Evolutionary conservation across 2,888 invertebrate genomes (phyloP).

Genomic region (Amblyjoppa proteus): DNA sequence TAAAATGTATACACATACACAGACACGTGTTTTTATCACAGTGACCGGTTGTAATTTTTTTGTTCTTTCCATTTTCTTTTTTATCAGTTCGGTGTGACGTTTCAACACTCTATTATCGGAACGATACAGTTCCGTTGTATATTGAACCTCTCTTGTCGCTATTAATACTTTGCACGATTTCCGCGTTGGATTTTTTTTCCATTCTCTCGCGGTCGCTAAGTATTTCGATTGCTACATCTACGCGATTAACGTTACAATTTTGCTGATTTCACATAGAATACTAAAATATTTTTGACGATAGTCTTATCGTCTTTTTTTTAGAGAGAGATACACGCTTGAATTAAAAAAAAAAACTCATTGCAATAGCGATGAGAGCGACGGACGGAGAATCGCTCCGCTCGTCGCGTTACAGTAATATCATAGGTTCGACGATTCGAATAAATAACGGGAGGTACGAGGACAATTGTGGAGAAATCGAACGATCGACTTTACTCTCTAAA

Average conservation of each 20-base stretch:
- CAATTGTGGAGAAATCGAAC: not conserved
- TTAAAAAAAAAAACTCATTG: not conserved
- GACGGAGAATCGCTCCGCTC: not conserved
- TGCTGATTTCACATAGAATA: not conserved
- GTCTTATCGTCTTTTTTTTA: not conserved
- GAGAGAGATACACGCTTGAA: not conserved
- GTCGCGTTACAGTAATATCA: not conserved
- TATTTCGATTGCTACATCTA: not conserved
- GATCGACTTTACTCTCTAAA: not conserved
- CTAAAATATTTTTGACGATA: slow-evolving; percentile 30
- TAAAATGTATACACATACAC: slow-evolving; percentile 67
- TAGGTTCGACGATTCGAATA: slow-evolving; percentile 26
- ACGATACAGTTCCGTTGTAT: not conserved
- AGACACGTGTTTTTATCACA: slow-evolving; percentile 72
- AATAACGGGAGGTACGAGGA: slow-evolving; percentile 18
- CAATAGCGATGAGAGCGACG: not conserved
- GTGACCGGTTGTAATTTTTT: slow-evolving; percentile 51
- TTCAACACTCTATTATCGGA: slow-evolving; percentile 24
- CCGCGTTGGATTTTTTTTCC: not conserved
- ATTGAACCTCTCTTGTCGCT: slow-evolving; percentile 3
- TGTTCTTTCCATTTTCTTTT: not conserved
- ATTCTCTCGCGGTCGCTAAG: slow-evolving; percentile 16
- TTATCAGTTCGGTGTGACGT: slow-evolving; percentile 23
- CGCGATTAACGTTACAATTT: not conserved
- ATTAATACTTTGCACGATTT: slow-evolving; percentile 23